Evolutionary conservation across 2,888 invertebrate species (phyloP), one percentile per base, ranked within the genome.

Genomic region (Drosophila barbarae): DNA sequence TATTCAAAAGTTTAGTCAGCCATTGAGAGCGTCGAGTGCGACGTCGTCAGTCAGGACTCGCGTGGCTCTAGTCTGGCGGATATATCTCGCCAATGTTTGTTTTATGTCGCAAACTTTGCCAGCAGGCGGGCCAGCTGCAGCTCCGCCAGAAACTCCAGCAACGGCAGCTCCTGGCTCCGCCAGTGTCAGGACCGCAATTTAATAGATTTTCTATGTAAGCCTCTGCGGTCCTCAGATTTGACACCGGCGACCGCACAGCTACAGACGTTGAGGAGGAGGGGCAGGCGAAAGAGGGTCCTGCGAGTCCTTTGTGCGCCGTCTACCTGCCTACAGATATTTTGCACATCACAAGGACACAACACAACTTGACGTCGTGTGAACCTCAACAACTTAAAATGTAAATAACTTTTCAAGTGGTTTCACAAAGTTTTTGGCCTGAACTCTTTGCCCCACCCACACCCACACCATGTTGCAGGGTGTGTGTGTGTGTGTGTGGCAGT

Each of bases 1-100:
- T 81, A 85, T 83, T 81, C 85, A 85, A 83, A 81, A 81, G 85
- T 81, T 81, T 81, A 85, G 85, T 85, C 81, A 81, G 81, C 84
- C 84, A 85, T 81, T 81, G 73, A 80, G 73, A 79, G 77, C 82
- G 64, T 60, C 75, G 64, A 67, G 71, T 61, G 66, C 63, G 64
- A 63, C 84, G 65, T 81, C 82, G 78, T 76, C 84, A 83, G 73
- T 81, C 83, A 79, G 69, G 80, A 73, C 70, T 70, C 71, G 66
- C 69, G 71, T 72, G 78, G 66, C 68, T 36, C 49, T 64, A 64
- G 59, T 58, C 47, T 30, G 61, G 56, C 66, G 75, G 64, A 68
- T 84, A 68, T 84, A 81, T 81, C 84, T 72, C 71, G 81, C 69
- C 81, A 80, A 80, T 81, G 85, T 81, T 81, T 81, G 85, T 85